phyloP scores from a whole-genome alignment of 2,113 vertebrate genomes.

The Laticauda colubrina region DNA sequence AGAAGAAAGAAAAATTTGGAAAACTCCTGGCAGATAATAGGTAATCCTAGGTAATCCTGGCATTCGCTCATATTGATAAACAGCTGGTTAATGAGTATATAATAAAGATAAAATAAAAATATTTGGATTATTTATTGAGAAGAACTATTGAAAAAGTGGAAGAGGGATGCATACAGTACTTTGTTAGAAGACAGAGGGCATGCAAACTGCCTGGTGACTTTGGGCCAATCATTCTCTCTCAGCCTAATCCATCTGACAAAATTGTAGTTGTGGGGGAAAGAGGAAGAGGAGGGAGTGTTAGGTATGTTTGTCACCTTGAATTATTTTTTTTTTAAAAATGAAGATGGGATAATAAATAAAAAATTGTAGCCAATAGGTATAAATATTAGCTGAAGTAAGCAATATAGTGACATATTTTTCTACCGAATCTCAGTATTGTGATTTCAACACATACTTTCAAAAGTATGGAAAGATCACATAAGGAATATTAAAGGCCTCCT shows the following conservation, averaged over 20 bases:
- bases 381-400: not conserved
- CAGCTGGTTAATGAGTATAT: not conserved
- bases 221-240: not conserved
- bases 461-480: not conserved
- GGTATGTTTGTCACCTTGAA: not conserved
- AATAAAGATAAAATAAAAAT: not conserved
- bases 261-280: not conserved
- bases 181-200: not conserved
- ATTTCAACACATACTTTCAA: not conserved
- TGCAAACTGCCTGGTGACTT: not conserved
- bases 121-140: not conserved
- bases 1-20: not conserved
- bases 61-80: not conserved
- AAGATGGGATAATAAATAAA: not conserved
- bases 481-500: not conserved
- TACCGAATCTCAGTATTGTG: not conserved
- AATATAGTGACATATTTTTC: not conserved
- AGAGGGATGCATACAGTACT: not conserved
- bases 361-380: not conserved
- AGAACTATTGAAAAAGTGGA: not conserved
- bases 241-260: not conserved
- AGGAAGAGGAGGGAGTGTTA: not conserved
- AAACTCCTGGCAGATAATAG: not conserved
- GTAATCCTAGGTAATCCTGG: not conserved
- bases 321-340: too few relatives aligned